Percentiles rank a stretch among this genome's conserved stretches.
These are phyloP conservation scores for Antedon mediterranea DNA, from an alignment of 53 echinoderm and acorn worm species.

Conservation along the genomic window DNA sequence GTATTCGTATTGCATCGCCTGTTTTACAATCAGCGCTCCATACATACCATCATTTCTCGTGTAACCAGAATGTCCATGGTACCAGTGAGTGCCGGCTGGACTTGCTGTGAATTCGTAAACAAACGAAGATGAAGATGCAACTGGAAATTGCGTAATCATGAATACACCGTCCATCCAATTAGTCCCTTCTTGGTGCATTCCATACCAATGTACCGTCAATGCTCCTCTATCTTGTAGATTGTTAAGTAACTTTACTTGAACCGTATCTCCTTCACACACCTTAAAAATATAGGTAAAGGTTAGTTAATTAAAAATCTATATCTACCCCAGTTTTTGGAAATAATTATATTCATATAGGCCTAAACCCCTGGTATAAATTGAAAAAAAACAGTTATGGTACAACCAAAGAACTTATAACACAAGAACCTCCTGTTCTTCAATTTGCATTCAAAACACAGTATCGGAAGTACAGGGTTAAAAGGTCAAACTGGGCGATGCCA, in stretches of 20 bases:
- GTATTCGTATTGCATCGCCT: neutral
- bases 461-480: too few species aligned
- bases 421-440: too few species aligned
- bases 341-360: too few species aligned
- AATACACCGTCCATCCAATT: slow-evolving; percentile 4
- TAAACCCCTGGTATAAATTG: too few species aligned
- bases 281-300: too few species aligned
- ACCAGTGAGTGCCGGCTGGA: neutral
- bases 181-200: neutral
- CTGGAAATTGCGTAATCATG: slow-evolving; percentile 5
- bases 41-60: neutral
- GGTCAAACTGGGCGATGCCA: too few species aligned
- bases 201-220: neutral
- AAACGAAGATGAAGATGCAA: neutral
- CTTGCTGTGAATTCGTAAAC: neutral
- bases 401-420: too few species aligned
- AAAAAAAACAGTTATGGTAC: too few species aligned
- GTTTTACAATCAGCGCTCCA: neutral
- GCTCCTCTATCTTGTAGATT: neutral
- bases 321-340: too few species aligned
- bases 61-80: slow-evolving; percentile 2
- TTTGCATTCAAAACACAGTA: too few species aligned
- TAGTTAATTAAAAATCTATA: too few species aligned
- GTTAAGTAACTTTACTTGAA: neutral
- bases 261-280: slow-evolving; percentile 3